Conservation (phyloP, 2,797 vertebrate species). For the Squalus acanthias region DNA sequence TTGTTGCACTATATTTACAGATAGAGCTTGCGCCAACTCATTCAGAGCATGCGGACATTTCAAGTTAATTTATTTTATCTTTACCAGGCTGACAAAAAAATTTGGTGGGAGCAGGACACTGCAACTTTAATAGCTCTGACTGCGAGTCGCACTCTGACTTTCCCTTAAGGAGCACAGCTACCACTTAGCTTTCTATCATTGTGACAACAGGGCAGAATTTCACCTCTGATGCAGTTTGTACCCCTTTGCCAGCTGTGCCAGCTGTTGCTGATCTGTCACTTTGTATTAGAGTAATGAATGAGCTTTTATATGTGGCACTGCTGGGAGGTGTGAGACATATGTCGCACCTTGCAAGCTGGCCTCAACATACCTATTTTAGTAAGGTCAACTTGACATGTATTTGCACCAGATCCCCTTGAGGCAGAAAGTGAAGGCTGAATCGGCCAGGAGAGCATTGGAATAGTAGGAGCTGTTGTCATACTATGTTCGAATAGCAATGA, state of each 20-base stretch:
- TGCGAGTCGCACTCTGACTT: background rate
- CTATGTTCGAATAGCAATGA: background rate
- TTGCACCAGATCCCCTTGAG: conserved; percentile 10
- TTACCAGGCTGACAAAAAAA: background rate
- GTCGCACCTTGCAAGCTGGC: conserved; percentile 1
- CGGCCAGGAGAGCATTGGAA: background rate
- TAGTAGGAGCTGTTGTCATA: background rate
- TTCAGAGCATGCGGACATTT: background rate
- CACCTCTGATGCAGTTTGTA: conserved; percentile 8
- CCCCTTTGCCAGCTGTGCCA: background rate
- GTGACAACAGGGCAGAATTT: background rate
- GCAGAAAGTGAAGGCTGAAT: background rate
- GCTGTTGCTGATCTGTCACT: conserved; percentile 25
- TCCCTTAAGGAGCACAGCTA: background rate
- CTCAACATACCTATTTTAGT: conserved; percentile 24
- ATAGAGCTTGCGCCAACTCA: background rate
- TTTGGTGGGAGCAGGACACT: background rate
- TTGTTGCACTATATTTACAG: background rate
- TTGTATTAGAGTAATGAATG: conserved; percentile 4
- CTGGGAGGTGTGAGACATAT: conserved; percentile 23
- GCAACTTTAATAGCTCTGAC: background rate
- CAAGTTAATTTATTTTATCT: background rate
- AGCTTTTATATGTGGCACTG: background rate
- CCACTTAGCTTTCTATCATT: background rate
- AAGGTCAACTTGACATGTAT: conserved; percentile 5